phyloP scores from a whole-genome alignment of 2,113 vertebrate species.

The Archocentrus centrarchus region DNA sequence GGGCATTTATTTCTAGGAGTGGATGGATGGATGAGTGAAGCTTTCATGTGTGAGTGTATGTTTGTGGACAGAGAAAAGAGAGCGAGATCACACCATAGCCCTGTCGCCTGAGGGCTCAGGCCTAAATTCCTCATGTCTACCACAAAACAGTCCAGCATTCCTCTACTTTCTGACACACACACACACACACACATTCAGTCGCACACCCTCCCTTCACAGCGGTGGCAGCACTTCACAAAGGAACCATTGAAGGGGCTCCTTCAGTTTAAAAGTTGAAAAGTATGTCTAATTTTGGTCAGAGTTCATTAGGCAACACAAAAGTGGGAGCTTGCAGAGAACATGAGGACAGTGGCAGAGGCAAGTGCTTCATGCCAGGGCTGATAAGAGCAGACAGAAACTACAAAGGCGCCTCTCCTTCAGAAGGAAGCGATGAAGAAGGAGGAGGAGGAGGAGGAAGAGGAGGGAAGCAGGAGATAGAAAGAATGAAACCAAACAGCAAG shows the following conservation, averaged over 20 bases:
- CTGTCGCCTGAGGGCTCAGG: constrained; percentile 64
- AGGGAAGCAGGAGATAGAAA: constrained; percentile 49
- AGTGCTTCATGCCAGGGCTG: constrained; percentile 78
- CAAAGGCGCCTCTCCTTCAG: constrained; percentile 78
- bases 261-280: constrained; percentile 83
- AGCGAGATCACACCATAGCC: constrained; percentile 51
- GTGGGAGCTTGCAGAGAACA: constrained; percentile 80
- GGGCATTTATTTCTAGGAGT: background rate
- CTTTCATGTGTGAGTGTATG: constrained; percentile 18
- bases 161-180: constrained; percentile 54
- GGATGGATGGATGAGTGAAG: background rate
- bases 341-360: constrained; percentile 83
- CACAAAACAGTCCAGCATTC: constrained; percentile 69
- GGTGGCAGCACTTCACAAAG: constrained; percentile 79
- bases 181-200: constrained; percentile 41
- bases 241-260: constrained; percentile 80
- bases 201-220: constrained; percentile 63
- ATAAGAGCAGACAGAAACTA: constrained; percentile 81
- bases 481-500: constrained; percentile 58
- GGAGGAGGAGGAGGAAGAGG: constrained; percentile 50
- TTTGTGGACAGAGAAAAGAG: constrained; percentile 35
- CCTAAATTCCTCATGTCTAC: constrained; percentile 78
- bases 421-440: constrained; percentile 68
- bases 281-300: constrained; percentile 87
- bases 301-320: constrained; percentile 85